Conservation (phyloP, 2,113 vertebrate genomes). For the Steatornis caripensis region DNA sequence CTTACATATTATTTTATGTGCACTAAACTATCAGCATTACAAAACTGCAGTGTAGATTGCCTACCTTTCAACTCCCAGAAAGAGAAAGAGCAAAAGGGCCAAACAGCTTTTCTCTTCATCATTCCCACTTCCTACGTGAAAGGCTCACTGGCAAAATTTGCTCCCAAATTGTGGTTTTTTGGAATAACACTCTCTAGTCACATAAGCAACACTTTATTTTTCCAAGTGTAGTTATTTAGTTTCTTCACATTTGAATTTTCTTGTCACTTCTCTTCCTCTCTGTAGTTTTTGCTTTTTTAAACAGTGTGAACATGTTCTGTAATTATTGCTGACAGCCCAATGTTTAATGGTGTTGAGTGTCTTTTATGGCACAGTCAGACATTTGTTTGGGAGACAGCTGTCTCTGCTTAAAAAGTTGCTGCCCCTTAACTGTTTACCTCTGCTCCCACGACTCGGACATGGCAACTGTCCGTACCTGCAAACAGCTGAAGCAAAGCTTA, state of each 20-base stretch:
- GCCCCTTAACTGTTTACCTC: slow-evolving; percentile 30
- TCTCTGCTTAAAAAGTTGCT: slow-evolving; percentile 11
- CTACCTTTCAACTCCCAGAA: background rate
- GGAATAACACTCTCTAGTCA: slow-evolving; percentile 4
- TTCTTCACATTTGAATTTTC: slow-evolving; percentile 52
- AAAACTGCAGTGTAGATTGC: background rate
- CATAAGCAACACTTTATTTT: slow-evolving; percentile 53
- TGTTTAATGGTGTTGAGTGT: slow-evolving; percentile 51
- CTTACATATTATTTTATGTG: background rate
- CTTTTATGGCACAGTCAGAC: slow-evolving; percentile 39
- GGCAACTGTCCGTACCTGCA: background rate
- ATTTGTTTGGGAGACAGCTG: slow-evolving; percentile 32
- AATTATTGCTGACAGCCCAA: slow-evolving; percentile 61
- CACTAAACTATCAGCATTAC: background rate
- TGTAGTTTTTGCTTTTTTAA: slow-evolving; percentile 50
- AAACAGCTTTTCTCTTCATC: background rate
- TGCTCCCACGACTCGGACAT: background rate
- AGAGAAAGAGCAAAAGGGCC: background rate
- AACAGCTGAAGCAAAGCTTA: background rate
- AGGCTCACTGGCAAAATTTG: background rate
- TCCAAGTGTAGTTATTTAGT: slow-evolving; percentile 45
- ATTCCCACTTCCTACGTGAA: background rate
- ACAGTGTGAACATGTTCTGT: slow-evolving; percentile 56
- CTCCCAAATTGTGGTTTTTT: background rate
- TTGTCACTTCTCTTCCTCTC: slow-evolving; percentile 44